Evolutionary conservation across 2,113 vertebrate genomes (phyloP), one percentile per base, ranked within the genome.

Genomic region (Halichoeres trimaculatus): DNA sequence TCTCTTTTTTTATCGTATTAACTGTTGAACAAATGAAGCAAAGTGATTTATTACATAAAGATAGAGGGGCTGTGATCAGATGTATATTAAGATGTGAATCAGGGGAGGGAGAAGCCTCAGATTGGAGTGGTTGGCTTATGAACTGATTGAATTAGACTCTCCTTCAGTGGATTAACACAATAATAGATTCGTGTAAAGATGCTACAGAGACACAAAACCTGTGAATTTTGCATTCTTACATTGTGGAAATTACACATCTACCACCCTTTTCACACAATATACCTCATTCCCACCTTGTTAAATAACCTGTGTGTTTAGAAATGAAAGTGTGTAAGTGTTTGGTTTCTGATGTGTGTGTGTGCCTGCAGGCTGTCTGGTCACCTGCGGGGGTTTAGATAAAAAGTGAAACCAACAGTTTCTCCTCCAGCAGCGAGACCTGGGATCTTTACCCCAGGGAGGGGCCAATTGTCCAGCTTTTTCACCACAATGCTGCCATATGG

Each of bases 401-500:
- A 93, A 94, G 91, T 91, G 93, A 95, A 95, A 95, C 86, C 90
- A 94, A 91, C 88, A 93, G 92, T 86, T 94, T 94, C 93, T 30
- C 71, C 80, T 95, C 90, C 88, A 92, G 89, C 91, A 93, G 94
- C 84, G 78, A 94, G 92, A 91, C 92, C 88, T 55, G 76, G 88
- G 91, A 93, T 86, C 83, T 78, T 89, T 81, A n/a, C 70, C 68
- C 1, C 79, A 84, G 84, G 81, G 86, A 82, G 88, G 85, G 90
- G 89, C 78, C 69, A 78, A 93, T 95, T 95, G 94, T 94, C 93
- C 90, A 91, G 92, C 94, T 92, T 94, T 93, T 93, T 92, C 90
- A 92, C 95, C 93, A 96, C 94, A 96, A 94, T 90, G 91, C 94
- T 83, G 94, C 95, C 95, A 96, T 96, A 96, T 95, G 95, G 95